Evolutionary conservation across 2,888 invertebrate genomes (phyloP), one percentile per base, ranked within the genome.

Genomic region (Abrostola triplasia): DNA sequence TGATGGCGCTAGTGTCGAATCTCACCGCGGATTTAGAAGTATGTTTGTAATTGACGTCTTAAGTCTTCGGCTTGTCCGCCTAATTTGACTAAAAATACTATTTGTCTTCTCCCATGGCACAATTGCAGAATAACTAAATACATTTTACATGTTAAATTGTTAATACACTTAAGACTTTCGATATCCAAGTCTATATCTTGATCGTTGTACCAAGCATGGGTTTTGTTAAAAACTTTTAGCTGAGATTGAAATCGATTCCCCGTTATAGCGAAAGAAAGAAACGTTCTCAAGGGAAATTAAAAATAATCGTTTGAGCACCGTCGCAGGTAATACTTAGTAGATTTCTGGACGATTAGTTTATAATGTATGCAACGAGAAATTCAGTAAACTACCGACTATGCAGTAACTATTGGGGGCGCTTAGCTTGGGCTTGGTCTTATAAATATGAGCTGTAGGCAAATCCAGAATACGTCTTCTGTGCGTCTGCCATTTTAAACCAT

Each of bases 201-300:
- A 63, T 58, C 13, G 5, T 49, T 41, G 6, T 56, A 44, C 49
- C 55, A n/a, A 37, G 47, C 50, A 75, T 59, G 59, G 50, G 71
- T 78, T 53, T 67, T 48, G 59, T 57, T 75, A 68, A 66, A 67
- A 76, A 75, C 65, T 76, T 66, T 68, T 72, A 62, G 60, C 63
- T 57, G 64, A 65, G 79, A 77, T 70, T 79, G 69, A 79, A 79
- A 79, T 77, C 79, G 70, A 79, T 77, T 70, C 59, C 48, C 59
- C 76, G 48, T 59, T 72, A 72, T 67, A 61, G 64, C 66, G 73
- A 54, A 69, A 79, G 69, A 79, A 78, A 59, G 56, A 37, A 51
- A 73, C 36, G 66, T 49, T 64, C 77, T 64, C 63, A 12, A 24
- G 77, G 79, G 79, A 79, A 77, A 77, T 77, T 77, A 76, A 77